A percentile compares a stretch with the other conserved stretches of the same genome.
phyloP scores from a whole-genome alignment of 2,888 invertebrate genomes.

The Dorcus hopei region DNA sequence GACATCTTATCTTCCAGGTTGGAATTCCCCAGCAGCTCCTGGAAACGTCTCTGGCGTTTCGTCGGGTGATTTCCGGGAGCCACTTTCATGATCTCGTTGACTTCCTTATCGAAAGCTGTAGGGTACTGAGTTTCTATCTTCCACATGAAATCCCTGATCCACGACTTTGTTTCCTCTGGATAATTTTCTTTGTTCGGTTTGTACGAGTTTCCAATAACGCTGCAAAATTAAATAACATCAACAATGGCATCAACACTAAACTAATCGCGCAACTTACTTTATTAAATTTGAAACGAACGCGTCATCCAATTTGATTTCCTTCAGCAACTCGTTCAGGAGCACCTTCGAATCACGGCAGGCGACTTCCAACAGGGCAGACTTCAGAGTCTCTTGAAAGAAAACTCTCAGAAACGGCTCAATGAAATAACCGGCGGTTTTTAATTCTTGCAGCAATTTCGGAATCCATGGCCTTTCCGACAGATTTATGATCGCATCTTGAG shows the following conservation, averaged over 20 bases:
- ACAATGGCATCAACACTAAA: neutral
- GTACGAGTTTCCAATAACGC: conserved; percentile 36
- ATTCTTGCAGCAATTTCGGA: conserved; percentile 50
- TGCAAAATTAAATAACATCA: conserved; percentile 27
- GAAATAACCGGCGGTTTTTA: conserved; percentile 56
- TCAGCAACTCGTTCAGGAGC: conserved; percentile 59
- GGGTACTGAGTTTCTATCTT: conserved; percentile 71
- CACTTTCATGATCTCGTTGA: conserved; percentile 56
- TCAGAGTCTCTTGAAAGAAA: conserved; percentile 55
- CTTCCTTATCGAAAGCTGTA: conserved; percentile 63
- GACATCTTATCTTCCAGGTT: conserved; percentile 36
- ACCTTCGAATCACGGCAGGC: conserved; percentile 51
- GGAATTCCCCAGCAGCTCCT: conserved; percentile 34
- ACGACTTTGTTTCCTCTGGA: conserved; percentile 29
- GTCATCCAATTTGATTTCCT: conserved; percentile 58
- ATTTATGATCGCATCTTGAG: conserved; percentile 54
- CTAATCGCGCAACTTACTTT: conserved; percentile 49
- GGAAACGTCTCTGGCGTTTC: conserved; percentile 30
- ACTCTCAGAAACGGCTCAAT: conserved; percentile 58
- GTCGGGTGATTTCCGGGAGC: conserved; percentile 14
- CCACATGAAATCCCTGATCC: conserved; percentile 51
- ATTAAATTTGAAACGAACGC: conserved; percentile 56
- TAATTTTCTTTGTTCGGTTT: conserved; percentile 27
- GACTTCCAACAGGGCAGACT: conserved; percentile 52
- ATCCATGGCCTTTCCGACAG: conserved; percentile 53